phyloP scores from a whole-genome alignment of 2,113 vertebrate genomes.

The Neolamprologus devosi region DNA sequence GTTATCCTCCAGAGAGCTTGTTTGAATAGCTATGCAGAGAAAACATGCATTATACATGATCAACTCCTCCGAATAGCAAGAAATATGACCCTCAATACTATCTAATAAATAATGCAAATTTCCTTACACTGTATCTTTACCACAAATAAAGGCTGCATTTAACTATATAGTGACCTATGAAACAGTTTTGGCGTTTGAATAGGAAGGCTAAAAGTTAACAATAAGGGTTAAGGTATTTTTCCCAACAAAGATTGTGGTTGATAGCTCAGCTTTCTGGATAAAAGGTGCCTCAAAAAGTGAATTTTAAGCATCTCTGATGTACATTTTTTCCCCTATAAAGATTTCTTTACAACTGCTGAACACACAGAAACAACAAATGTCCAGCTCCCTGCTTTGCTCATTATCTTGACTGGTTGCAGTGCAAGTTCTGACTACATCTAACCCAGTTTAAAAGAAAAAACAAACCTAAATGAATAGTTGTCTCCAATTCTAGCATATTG shows the following conservation, averaged over 20 bases:
- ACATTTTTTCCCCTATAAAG: background rate
- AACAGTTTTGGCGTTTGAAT: background rate
- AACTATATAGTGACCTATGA: background rate
- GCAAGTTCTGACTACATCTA: background rate
- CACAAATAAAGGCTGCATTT: background rate
- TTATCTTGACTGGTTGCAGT: background rate
- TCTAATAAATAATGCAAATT: background rate
- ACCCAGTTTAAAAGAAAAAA: background rate
- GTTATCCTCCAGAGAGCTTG: background rate
- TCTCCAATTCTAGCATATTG: background rate
- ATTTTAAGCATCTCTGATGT: background rate
- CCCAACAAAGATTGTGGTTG: background rate
- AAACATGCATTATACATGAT: background rate
- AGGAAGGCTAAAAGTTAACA: background rate
- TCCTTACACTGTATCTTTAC: background rate
- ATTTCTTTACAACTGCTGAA: background rate
- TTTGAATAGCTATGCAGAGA: background rate
- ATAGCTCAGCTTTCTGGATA: background rate
- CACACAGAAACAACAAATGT: background rate
- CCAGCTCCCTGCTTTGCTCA: background rate
- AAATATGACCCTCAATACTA: background rate
- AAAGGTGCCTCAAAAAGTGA: background rate
- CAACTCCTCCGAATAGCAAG: background rate
- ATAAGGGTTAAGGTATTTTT: background rate
- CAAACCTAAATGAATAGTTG: background rate